These are phyloP conservation scores for Eptatretus burgeri DNA, from an alignment of 2,113 vertebrate species.

Conservation along the genomic window DNA sequence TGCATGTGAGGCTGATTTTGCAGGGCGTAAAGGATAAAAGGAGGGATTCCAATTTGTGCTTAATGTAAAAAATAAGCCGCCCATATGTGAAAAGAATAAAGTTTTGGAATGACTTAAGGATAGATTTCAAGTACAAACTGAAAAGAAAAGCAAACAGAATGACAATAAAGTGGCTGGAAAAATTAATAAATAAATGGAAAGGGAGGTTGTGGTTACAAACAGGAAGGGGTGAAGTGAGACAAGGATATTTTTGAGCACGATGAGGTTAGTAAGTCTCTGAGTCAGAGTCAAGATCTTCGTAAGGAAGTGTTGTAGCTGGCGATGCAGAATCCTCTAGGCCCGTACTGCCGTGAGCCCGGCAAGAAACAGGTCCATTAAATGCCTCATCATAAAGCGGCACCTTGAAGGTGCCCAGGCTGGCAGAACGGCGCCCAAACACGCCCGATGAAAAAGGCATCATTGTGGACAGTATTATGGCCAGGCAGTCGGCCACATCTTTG, in stretches of 20 bases:
- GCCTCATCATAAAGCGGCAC: conserved; percentile 1
- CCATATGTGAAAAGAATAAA: too few species aligned
- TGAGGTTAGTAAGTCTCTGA: conserved; percentile 1
- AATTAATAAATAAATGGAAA: too few species aligned
- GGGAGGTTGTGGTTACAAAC: too few species aligned
- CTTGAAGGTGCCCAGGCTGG: conserved; percentile 2
- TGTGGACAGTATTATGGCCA: conserved; percentile 91
- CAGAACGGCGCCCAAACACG: conserved; percentile 3
- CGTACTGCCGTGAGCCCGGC: not conserved
- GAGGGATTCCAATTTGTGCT: too few species aligned
- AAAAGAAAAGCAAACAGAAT: too few species aligned
- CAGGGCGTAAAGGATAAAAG: too few species aligned
- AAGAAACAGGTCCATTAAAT: not conserved
- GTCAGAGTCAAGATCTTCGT: not conserved
- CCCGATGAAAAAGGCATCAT: conserved; percentile 50
- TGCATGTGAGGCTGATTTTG: too few species aligned
- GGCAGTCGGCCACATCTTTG: conserved; percentile 83
- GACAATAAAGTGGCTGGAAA: too few species aligned
- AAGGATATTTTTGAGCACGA: not conserved
- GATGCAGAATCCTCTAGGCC: conserved; percentile 3
- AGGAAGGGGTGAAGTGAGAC: too few species aligned
- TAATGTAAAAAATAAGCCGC: too few species aligned
- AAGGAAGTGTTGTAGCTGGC: not conserved
- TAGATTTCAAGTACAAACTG: too few species aligned
- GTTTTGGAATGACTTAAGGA: too few species aligned